Evolutionary conservation across 1,140 invertebrate species (phyloP), one percentile per base, ranked within the genome.

Genomic region (Neodiprion fabricii): DNA sequence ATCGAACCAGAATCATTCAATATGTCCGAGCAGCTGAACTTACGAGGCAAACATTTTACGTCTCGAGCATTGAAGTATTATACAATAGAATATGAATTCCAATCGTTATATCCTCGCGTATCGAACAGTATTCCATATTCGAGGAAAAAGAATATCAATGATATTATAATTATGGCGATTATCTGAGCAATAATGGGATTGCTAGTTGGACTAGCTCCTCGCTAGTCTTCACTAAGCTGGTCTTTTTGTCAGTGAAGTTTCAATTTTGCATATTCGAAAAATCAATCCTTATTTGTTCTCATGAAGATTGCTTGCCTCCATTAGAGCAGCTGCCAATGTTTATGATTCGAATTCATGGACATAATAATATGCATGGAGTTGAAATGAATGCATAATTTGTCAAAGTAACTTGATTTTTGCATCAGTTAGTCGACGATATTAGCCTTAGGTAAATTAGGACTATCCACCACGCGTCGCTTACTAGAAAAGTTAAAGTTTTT

Each of bases 141-240:
- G 53, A 40, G 10, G 7, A 23, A 28, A 67, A 72, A 48, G 21
- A 49, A 53, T 70, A n/a, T 65, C 70, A 53, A 10, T 75, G 10
- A 40, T 68, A 72, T 73, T 47, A 50, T 68, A 48, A 67, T 68
- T 75, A 21, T 65, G 53, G 50, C 47, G 65, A 17, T 8, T 70
- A 50, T n/a, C 69, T 17, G n/a, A 74, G 69, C 10, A 21, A 48
- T 75, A 73, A 75, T 74, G 68, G 81, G 77, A 75, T 79, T 80
- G 83, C 84, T 86, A 83, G 85, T 85, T 77, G 67, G 84, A 81
- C 85, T 86, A 86, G 83, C 79, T 79, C 66, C 49, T 47, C 48
- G 83, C 83, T 88, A 86, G 85, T 86, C 84, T 77, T 80, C 78
- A 83, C 85, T 86, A 86, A 76, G 85, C 84, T 80, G 82, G 47